Evolutionary conservation across 30 jellyfish, hydroid and myxozoan species (phyloP).

Genomic region (Turritopsis dohrnii): DNA sequence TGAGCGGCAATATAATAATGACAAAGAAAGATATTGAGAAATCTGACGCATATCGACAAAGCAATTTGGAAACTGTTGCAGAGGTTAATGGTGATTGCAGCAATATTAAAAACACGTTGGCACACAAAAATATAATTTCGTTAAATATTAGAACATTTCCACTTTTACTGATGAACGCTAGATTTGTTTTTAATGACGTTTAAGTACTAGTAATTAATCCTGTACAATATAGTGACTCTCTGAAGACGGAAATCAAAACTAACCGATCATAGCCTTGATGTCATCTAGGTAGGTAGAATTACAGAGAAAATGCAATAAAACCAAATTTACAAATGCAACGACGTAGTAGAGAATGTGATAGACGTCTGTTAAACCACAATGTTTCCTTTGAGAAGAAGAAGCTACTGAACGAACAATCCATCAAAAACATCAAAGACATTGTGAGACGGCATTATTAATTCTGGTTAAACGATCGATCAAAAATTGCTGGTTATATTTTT

Average conservation of each 20-base stretch:
- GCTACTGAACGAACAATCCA: no score
- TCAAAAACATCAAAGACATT: background rate
- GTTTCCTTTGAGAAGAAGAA: background rate
- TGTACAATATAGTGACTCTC: background rate
- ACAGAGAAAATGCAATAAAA: background rate
- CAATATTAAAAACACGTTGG: background rate
- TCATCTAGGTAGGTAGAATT: background rate
- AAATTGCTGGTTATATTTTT: no score
- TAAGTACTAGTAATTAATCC: background rate
- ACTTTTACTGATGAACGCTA: background rate
- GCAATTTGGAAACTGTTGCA: background rate
- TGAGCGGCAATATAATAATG: background rate
- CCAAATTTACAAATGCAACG: background rate
- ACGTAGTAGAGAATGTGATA: background rate
- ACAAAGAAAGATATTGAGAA: background rate
- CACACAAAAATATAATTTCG: background rate
- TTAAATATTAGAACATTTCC: background rate
- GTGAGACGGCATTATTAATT: background rate
- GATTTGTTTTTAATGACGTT: background rate
- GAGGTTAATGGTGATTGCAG: background rate
- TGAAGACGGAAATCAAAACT: background rate
- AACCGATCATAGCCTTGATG: background rate
- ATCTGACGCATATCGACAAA: background rate
- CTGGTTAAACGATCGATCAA: no score
- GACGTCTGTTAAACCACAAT: background rate